These are phyloP conservation scores for Anguilla megastoma DNA, from an alignment of 2,797 vertebrate genomes.

Conservation along the genomic window DNA sequence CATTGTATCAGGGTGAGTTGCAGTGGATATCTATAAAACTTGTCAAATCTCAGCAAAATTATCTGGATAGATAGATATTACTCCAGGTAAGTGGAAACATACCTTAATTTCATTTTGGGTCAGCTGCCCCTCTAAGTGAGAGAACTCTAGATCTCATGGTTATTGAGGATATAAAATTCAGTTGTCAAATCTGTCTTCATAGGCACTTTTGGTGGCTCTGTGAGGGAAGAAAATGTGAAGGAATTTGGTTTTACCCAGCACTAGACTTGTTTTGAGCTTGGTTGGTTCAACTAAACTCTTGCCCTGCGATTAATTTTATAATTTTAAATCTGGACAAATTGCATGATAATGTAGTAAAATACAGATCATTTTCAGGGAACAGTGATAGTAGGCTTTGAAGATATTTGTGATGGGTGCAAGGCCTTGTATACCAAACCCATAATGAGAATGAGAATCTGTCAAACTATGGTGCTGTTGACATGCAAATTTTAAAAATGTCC, in stretches of 20 bases:
- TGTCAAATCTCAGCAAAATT: too few relatives aligned
- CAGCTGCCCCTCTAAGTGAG: conserved; percentile 40
- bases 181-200: background rate
- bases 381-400: background rate
- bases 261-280: background rate
- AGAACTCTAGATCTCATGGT: background rate
- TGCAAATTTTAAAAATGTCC: background rate
- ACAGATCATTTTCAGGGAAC: background rate
- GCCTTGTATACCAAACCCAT: background rate
- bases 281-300: background rate
- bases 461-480: background rate
- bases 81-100: too few relatives aligned
- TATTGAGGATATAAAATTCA: conserved; percentile 9
- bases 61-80: too few relatives aligned
- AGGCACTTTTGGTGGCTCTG: background rate
- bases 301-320: background rate
- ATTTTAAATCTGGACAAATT: background rate
- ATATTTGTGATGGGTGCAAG: background rate
- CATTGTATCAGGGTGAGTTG: too few relatives aligned
- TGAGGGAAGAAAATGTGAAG: background rate
- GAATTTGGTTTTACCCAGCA: background rate
- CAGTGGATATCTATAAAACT: too few relatives aligned
- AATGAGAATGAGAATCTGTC: background rate
- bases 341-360: background rate
- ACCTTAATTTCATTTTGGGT: conserved; percentile 51